phyloP scores from a whole-genome alignment of 2,113 vertebrate genomes.

The Phoxinus phoxinus region DNA sequence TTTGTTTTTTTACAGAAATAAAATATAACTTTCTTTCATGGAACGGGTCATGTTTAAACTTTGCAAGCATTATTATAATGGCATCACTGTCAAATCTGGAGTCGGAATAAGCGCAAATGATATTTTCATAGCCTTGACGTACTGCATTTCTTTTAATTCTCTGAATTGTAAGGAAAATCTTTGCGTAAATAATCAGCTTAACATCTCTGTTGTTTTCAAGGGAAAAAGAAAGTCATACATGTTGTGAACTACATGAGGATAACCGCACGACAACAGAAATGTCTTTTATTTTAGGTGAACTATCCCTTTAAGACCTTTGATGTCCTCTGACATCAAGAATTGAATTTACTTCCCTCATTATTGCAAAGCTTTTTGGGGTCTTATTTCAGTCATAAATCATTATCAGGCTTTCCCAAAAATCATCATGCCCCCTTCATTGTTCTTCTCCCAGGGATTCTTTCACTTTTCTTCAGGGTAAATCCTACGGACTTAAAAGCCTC shows the following conservation, averaged over 20 bases:
- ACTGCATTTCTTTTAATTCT: not conserved
- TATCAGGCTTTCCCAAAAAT: constrained; percentile 22
- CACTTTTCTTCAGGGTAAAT: constrained; percentile 68
- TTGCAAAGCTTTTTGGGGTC: not conserved
- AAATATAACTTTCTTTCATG: not conserved
- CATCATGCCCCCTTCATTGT: constrained; percentile 21
- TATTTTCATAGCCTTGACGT: not conserved
- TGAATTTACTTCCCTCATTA: constrained; percentile 11
- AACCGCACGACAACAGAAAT: not conserved
- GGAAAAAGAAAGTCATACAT: not conserved
- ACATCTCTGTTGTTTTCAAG: not conserved
- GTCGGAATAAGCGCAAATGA: not conserved
- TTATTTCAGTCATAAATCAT: constrained; percentile 27
- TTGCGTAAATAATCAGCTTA: not conserved
- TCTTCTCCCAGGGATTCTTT: constrained; percentile 17
- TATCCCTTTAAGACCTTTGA: constrained; percentile 19
- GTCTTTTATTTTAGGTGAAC: not conserved
- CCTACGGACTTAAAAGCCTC: constrained; percentile 75
- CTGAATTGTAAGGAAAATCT: not conserved
- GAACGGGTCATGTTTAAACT: not conserved
- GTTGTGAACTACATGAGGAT: not conserved
- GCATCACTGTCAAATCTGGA: not conserved
- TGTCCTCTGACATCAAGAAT: constrained; percentile 12
- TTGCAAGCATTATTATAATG: not conserved
- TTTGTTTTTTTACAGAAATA: not conserved